Percentiles rank a stretch among this genome's conserved stretches.
Evolutionary conservation across 2,113 vertebrate species (phyloP).

Genomic region (Aepyceros melampus): DNA sequence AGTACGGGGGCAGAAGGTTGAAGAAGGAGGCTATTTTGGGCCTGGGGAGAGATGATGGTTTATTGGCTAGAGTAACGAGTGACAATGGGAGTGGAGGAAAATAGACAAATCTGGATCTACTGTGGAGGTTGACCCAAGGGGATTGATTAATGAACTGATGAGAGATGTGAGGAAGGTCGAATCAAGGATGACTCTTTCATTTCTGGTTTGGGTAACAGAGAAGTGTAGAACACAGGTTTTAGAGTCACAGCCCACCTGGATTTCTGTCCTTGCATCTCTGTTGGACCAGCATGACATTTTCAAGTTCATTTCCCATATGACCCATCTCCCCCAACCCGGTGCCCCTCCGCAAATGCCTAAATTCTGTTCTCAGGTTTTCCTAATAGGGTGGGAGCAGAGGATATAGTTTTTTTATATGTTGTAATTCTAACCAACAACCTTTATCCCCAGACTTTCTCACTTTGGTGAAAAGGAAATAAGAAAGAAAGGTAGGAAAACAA

Average conservation of each 20-base stretch:
- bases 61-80: background rate
- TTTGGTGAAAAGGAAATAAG: background rate
- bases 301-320: background rate
- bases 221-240: background rate
- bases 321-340: fast-evolving
- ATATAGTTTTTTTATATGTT: background rate
- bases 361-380: background rate
- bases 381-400: background rate
- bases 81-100: background rate
- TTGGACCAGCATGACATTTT: background rate
- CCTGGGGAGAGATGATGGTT: too few species aligned
- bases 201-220: background rate
- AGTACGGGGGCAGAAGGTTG: background rate
- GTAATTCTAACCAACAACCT: background rate
- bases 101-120: background rate
- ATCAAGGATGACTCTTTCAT: background rate
- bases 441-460: background rate
- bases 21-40: background rate
- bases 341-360: background rate
- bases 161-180: background rate
- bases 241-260: background rate
- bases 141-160: background rate
- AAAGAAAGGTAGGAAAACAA: background rate
- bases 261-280: background rate
- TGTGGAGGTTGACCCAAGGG: background rate